Percentiles rank a stretch among this genome's conserved stretches.
Evolutionary conservation across 2,888 invertebrate species (phyloP).

Genomic region (Notodonta dromedarius): DNA sequence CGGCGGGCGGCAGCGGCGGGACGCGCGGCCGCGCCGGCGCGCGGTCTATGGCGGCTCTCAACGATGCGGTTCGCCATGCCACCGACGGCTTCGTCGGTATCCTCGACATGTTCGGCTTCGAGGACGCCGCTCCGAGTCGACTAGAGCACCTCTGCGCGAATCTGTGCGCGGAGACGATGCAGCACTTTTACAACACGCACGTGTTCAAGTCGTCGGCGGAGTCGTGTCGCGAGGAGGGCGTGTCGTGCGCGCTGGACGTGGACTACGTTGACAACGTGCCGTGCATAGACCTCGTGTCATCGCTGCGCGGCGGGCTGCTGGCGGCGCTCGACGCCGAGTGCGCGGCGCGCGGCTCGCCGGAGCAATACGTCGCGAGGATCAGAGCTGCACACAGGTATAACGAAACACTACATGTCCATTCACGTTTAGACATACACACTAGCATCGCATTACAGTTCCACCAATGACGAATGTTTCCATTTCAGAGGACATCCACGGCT

Average conservation of each 20-base stretch:
- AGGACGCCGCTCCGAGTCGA: constrained; percentile 95
- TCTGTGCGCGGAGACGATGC: constrained; percentile 98
- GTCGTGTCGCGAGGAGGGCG: constrained; percentile 96
- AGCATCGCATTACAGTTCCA: not conserved
- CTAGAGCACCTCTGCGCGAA: constrained; percentile 97
- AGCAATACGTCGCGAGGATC: constrained; percentile 69
- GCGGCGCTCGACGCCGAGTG: constrained; percentile 97
- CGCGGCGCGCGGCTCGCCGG: constrained; percentile 90
- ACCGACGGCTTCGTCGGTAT: constrained; percentile 98
- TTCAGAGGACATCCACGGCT: constrained; percentile 91
- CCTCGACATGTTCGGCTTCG: constrained; percentile 98
- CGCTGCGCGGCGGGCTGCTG: constrained; percentile 94
- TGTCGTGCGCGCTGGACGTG: constrained; percentile 94
- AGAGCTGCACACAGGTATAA: constrained; percentile 63
- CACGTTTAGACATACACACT: not conserved
- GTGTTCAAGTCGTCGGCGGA: constrained; percentile 97
- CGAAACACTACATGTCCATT: too few relatives aligned
- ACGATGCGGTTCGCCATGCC: constrained; percentile 96
- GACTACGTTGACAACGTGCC: constrained; percentile 98
- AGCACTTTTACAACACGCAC: constrained; percentile 98
- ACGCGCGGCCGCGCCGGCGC: constrained; percentile 82
- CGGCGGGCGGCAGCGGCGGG: constrained; percentile 87
- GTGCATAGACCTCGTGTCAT: constrained; percentile 97
- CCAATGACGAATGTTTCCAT: not conserved
- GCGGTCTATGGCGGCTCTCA: constrained; percentile 95